These are phyloP conservation scores for Aphodius granarius DNA, from an alignment of 2,888 invertebrate genomes.

Conservation along the genomic window DNA sequence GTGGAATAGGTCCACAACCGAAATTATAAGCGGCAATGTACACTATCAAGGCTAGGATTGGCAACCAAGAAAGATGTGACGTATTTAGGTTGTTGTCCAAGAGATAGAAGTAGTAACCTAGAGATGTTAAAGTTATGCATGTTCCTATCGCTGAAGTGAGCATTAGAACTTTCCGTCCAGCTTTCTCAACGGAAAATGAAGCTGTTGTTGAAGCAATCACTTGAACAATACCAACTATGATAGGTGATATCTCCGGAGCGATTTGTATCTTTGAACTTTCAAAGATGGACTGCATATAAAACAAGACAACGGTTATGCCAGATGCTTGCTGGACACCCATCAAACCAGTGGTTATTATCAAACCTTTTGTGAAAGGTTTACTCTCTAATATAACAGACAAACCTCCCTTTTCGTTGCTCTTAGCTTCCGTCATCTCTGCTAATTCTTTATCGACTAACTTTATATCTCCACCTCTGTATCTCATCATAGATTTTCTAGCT, in stretches of 20 bases:
- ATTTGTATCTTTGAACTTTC: constrained; percentile 64
- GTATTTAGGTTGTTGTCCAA: constrained; percentile 51
- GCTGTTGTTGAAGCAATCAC: constrained; percentile 70
- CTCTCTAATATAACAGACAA: constrained; percentile 55
- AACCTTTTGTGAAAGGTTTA: constrained; percentile 73
- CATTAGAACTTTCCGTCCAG: constrained; percentile 72
- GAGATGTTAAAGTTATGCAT: constrained; percentile 61
- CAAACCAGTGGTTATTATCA: constrained; percentile 64
- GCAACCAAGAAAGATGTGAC: constrained; percentile 62
- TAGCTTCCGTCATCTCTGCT: constrained; percentile 53
- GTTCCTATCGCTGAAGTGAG: constrained; percentile 69
- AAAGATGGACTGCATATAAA: constrained; percentile 76
- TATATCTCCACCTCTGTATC: constrained; percentile 65
- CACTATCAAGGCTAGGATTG: constrained; percentile 67
- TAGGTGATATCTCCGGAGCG: constrained; percentile 66
- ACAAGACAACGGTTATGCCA: constrained; percentile 79
- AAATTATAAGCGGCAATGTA: constrained; percentile 75
- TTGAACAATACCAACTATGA: constrained; percentile 75
- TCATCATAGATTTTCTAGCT: constrained; percentile 61
- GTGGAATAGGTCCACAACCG: constrained; percentile 74
- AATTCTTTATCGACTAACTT: constrained; percentile 67
- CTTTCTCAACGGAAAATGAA: constrained; percentile 74
- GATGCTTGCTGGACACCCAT: constrained; percentile 76
- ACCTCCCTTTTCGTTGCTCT: constrained; percentile 57
- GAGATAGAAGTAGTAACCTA: constrained; percentile 64